phyloP scores from a whole-genome alignment of 2,888 invertebrate species.

The Stramonita haemastoma region DNA sequence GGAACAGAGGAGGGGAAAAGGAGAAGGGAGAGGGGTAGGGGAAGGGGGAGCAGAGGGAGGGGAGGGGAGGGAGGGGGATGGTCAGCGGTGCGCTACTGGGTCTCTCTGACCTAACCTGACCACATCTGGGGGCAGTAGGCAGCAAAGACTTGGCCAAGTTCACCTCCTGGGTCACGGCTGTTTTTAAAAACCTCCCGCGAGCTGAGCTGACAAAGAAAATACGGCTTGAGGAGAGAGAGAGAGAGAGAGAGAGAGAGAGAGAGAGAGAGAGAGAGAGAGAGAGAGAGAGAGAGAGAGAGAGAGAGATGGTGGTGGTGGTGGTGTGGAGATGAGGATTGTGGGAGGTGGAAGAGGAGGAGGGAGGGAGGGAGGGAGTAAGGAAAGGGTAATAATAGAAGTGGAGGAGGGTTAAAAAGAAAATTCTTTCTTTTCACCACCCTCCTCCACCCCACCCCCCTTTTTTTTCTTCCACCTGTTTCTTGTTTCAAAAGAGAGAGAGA shows the following conservation, averaged over 20 bases:
- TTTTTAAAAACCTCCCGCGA: not conserved
- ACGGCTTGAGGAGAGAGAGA: not conserved
- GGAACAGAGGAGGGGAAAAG: not conserved
- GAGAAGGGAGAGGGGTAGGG: not conserved
- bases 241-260: not conserved
- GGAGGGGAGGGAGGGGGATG: not conserved
- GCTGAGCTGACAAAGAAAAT: not conserved
- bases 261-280: not conserved
- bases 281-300: not conserved
- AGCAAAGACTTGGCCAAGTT: not conserved
- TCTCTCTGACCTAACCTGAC: constrained; percentile 13
- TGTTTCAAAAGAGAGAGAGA: not conserved
- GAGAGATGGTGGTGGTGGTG: not conserved
- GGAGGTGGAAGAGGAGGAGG: not conserved
- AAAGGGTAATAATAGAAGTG: too few species aligned
- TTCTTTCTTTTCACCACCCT: not conserved
- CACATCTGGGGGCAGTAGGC: constrained; percentile 1
- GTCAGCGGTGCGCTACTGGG: constrained; percentile 9
- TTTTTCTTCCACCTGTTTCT: not conserved
- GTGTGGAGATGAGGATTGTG: not conserved
- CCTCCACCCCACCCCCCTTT: not conserved
- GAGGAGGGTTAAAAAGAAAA: not conserved
- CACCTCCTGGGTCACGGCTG: not conserved
- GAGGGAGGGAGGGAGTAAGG: not conserved
- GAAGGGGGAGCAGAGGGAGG: not conserved